Evolutionary conservation across 1,140 invertebrate genomes (phyloP), one percentile per base, ranked within the genome.

Genomic region (Drosophila subobscura): DNA sequence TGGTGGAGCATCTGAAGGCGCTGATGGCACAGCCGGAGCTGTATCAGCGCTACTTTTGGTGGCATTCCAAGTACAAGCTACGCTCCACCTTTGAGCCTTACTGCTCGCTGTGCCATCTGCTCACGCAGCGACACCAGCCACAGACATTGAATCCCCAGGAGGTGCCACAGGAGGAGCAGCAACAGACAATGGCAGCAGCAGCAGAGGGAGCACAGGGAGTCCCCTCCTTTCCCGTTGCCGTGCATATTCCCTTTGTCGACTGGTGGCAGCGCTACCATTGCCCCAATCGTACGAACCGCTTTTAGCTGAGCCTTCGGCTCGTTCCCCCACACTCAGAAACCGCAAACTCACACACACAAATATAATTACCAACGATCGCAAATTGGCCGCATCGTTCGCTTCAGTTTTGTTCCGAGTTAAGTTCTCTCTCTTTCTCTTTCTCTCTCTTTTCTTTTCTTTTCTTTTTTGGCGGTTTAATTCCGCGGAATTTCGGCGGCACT

Each of bases 401-500:
- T 16, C 66, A 51, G 64, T 47, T 68, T 29, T 44, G 23, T 68
- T 70, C 16, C 0, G 10, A 70, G 50, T 63, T 72, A 10, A 29
- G 16, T 50, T 44, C 46, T 53, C 33, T 60, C 5, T 41, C 14
- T 44, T 22, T 41, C 16, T 20, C 16, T 25, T 54, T 27, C 16
- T 20, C 16, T 72, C 29, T 45, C 23, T 42, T 45, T 37, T 53
- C 20, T 42, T 49, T 4, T 6, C 1, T 45, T 14, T 16, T 55
- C 4, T 55, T 65, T 63, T 20, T 56, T 51, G 67, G 56, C 58
- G 50, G 53, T 72, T 86, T 75, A 78, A 88, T 88, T 86, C 57
- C 61, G 44, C 54, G 70, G 83, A 86, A 86, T 86, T 88, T 83
- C 71, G 63, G 58, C 74, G 81, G 83, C 83, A 66, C 70, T 83